A percentile compares a stretch with the other conserved stretches of the same genome.
Conservation (phyloP, 1,140 invertebrate genomes). For the Mycetomoellerius zeteki region DNA sequence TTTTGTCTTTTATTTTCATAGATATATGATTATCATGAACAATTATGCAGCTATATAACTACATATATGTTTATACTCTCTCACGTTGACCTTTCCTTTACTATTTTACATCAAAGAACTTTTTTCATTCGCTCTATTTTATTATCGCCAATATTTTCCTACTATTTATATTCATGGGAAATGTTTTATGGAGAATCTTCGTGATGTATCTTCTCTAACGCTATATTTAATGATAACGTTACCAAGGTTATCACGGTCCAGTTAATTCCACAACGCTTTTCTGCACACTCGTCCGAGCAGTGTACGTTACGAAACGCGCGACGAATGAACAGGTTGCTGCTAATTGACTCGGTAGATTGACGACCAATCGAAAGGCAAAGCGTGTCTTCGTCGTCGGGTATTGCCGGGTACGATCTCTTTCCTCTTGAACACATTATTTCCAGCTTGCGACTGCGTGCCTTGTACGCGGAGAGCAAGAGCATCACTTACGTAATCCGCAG, state of each 20-base stretch:
- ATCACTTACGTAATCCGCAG: constrained; percentile 54
- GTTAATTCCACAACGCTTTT: constrained; percentile 53
- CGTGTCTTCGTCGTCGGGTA: neutral
- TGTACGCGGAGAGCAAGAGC: constrained; percentile 1
- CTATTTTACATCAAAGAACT: constrained; percentile 31
- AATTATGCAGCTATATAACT: neutral
- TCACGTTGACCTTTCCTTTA: constrained; percentile 14
- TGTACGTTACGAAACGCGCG: constrained; percentile 58
- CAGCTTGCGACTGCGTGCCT: constrained; percentile 1
- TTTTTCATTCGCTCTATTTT: constrained; percentile 34
- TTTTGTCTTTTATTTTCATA: constrained; percentile 1
- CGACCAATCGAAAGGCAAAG: constrained; percentile 61
- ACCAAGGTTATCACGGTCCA: constrained; percentile 61
- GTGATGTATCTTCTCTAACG: neutral
- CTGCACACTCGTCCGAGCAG: constrained; percentile 35
- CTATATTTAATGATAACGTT: constrained; percentile 48
- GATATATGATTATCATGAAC: neutral
- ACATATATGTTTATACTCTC: constrained; percentile 7
- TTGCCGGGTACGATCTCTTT: constrained; percentile 5
- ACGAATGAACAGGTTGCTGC: constrained; percentile 60
- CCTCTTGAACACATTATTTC: constrained; percentile 41
- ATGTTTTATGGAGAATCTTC: constrained; percentile 26
- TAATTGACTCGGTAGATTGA: constrained; percentile 71
- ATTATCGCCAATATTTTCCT: constrained; percentile 45
- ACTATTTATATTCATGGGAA: constrained; percentile 30